Evolutionary conservation across 2,113 vertebrate genomes (phyloP), one percentile per base, ranked within the genome.

Genomic region (Lontra canadensis): DNA sequence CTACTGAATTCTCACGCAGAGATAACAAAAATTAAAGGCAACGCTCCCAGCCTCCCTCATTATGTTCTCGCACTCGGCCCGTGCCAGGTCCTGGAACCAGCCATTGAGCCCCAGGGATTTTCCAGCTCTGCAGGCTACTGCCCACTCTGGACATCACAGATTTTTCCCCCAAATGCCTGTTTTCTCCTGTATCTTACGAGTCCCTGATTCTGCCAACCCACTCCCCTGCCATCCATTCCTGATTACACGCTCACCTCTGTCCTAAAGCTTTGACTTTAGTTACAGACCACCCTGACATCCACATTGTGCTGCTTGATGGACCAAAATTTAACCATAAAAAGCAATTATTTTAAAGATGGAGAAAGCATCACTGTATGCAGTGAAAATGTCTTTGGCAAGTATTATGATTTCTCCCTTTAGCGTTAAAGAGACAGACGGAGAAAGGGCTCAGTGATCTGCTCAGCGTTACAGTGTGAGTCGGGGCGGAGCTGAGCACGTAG

Each of bases 41-140:
- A 13, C 1, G 2, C 17, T 15, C 26, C 17, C 36, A 39, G 15
- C 26, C 18, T 0, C 21, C 29, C 39, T 52, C 47, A 13, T 7
- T 10, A 1, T 1, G 7, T 6, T 25, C 39, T 17, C 0, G 0
- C 1, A 0, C 55, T 36, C 1, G 0, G 42, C 39, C 7, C 4
- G 61, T 0, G 34, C 25, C 29, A 0, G 2, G n/a, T 14, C n/a
- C 59, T 23, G 13, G 61, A 26, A 9, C 21, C 4, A 0, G 57
- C 3, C 17, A 44, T 25, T 0, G 1, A 5, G 14, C 31, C 63
- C 63, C 25, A 15, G 65, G 0, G 10, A 71, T 3, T 57, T 52
- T 10, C 55, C 73, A 5, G 29, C 69, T 29, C 21, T 3, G 34
- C 44, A 0, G 36, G 52, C 52, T 80, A 4, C 5, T 0, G 5